These are phyloP conservation scores for Protosalanx chinensis DNA, from an alignment of 2,797 vertebrate species.

Conservation along the genomic window DNA sequence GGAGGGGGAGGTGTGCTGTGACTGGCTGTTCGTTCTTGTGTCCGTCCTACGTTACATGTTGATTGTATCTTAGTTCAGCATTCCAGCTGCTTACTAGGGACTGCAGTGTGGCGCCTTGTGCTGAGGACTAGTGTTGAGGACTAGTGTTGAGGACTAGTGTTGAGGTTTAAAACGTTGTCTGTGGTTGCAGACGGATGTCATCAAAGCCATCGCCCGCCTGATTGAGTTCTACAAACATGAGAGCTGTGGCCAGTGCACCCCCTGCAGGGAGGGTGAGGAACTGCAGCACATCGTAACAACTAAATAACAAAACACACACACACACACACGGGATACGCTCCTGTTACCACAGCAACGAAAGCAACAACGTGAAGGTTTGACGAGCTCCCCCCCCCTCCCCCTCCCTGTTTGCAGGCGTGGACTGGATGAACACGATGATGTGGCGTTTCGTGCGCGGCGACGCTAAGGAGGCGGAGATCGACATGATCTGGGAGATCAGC, in stretches of 20 bases:
- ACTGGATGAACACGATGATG: conserved; percentile 99
- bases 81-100: neutral
- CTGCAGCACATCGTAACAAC: neutral
- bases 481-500: conserved; percentile 97
- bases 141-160: neutral
- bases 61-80: neutral
- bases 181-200: conserved; percentile 76
- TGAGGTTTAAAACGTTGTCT: neutral
- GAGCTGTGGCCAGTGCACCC: conserved; percentile 93
- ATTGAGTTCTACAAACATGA: conserved; percentile 94
- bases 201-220: conserved; percentile 85
- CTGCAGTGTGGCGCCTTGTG: neutral
- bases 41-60: neutral
- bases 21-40: neutral
- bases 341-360: neutral
- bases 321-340: neutral
- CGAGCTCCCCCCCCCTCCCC: neutral
- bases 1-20: neutral
- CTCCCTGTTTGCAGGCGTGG: conserved; percentile 76
- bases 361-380: neutral
- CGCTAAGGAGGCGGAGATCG: conserved; percentile 82
- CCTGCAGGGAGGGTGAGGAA: conserved; percentile 86
- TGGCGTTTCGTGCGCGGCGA: conserved; percentile 89
- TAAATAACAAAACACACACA: neutral
- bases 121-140: too few relatives aligned